Base-by-base conservation (phyloP, 2,888 invertebrate genomes). In the Sarcophaga rosellei region DNA sequence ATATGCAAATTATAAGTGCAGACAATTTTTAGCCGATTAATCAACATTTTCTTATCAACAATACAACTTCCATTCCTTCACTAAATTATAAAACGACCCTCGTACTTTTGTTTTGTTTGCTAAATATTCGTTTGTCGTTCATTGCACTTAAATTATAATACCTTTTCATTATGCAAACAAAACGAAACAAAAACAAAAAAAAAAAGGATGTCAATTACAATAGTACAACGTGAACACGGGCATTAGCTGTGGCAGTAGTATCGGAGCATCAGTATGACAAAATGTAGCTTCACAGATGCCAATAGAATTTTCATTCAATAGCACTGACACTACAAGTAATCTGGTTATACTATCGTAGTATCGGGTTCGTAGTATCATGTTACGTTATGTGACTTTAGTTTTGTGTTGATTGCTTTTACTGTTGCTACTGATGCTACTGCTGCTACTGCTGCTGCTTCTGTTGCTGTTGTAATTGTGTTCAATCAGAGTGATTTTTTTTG, bases 131-230 rank as follows among this genome's bases (percentile, higher is more conserved):
- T 75, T 53, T 80, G 47, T 53, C 69, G 81, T 84, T 77, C 84
- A 80, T 78, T 86, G 84, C 84, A 84, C 86, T 86, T 81, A 84
- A 84, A 84, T 84, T 86, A 78, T 65, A 84, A 84, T 68, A 59
- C 63, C 61, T 65, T 80, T 83, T 77, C 75, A 59, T 61, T 75
- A 75, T n/a, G 75, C 47, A 74, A 79, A 76, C 44, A 21, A 12
- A 12, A 47, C 47, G 3, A 47, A 53, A 53, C 3, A 17, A 17
- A 17, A 53, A 53, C 0, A 53, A 15, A 53, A 53, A 3, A 15
- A 15, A 15, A 53, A 53, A 53, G 17, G 53, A 53, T 53, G 35
- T 35, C 35, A 35, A 35, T 35, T 35, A 35, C 35, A 35, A 53
- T 1, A 5, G 15, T 53, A 53, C 53, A 53, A 17, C 12, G 53